These are phyloP conservation scores for Zaprionus inermis DNA, from an alignment of 1,140 invertebrate genomes.

Conservation along the genomic window DNA sequence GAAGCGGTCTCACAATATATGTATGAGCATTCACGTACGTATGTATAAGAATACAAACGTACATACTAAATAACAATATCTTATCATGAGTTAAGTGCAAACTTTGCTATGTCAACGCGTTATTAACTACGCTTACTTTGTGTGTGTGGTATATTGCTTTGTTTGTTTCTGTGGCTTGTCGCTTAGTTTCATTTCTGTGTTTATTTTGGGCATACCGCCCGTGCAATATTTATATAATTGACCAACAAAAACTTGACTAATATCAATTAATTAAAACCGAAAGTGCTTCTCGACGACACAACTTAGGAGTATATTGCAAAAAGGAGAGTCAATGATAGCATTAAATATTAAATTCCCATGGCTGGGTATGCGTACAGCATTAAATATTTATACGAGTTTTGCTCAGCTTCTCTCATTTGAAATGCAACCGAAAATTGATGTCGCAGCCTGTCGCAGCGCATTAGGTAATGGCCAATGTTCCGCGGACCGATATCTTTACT, in stretches of 20 bases:
- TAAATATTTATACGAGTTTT: conserved; percentile 63
- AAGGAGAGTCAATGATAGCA: conserved; percentile 27
- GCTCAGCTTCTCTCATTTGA: conserved; percentile 59
- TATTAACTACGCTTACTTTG: conserved; percentile 12
- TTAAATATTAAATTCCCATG: conserved; percentile 66
- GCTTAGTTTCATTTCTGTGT: conserved; percentile 17
- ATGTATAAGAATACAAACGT: background rate
- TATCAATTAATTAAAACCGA: conserved; percentile 74
- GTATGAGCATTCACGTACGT: background rate
- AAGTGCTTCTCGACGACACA: conserved; percentile 47
- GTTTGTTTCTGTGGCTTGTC: conserved; percentile 14
- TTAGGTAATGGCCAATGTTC: conserved; percentile 67
- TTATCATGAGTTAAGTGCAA: conserved; percentile 58
- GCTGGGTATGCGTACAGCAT: conserved; percentile 40
- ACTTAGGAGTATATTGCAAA: background rate
- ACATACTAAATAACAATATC: conserved; percentile 50
- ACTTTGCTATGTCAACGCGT: conserved; percentile 49
- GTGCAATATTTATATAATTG: conserved; percentile 33
- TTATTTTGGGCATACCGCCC: conserved; percentile 30
- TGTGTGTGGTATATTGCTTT: conserved; percentile 17
- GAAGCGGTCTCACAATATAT: conserved; percentile 9
- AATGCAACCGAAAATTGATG: conserved; percentile 78
- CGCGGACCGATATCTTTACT: conserved; percentile 9
- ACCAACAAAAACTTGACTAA: conserved; percentile 50
- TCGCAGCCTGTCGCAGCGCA: conserved; percentile 56